A percentile compares a stretch with the other conserved stretches of the same genome.
Conservation (phyloP, 2,888 invertebrate species). For the Hyles lineata region DNA sequence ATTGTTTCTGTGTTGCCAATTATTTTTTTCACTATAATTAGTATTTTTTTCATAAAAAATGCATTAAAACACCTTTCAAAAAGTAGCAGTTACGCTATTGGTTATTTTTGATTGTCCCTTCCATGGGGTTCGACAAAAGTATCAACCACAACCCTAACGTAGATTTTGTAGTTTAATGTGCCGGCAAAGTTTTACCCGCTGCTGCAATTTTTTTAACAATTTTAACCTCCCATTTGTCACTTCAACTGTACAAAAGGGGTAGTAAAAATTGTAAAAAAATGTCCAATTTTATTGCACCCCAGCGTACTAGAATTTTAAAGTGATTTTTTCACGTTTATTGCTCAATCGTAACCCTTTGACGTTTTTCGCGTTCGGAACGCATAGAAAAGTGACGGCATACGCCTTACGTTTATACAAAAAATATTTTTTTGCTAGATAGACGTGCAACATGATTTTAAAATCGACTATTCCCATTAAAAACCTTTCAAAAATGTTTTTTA, state of each 20-base stretch:
- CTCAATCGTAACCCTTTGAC: background rate
- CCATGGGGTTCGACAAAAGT: conserved; percentile 53
- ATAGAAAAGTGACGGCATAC: background rate
- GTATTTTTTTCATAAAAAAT: conserved; percentile 74
- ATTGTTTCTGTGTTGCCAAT: conserved; percentile 84
- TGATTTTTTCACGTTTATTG: background rate
- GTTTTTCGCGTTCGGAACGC: background rate
- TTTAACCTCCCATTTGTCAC: background rate
- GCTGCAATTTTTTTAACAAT: conserved; percentile 3
- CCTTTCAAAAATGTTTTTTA: conserved; percentile 3
- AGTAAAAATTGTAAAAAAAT: conserved; percentile 19
- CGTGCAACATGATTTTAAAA: conserved; percentile 6
- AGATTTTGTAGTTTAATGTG: conserved; percentile 29
- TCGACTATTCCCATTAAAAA: background rate
- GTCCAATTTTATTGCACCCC: background rate
- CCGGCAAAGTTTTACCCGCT: conserved; percentile 17
- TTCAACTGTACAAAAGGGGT: background rate
- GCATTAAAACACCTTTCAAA: conserved; percentile 83
- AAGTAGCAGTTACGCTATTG: conserved; percentile 82
- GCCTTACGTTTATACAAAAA: background rate
- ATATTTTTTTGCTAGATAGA: background rate
- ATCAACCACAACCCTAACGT: conserved; percentile 30
- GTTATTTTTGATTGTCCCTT: conserved; percentile 61
- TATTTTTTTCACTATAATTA: conserved; percentile 61
- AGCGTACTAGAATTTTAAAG: background rate